Evolutionary conservation across 2,888 invertebrate species (phyloP), one percentile per base, ranked within the genome.

Genomic region (Eurytoma californica): DNA sequence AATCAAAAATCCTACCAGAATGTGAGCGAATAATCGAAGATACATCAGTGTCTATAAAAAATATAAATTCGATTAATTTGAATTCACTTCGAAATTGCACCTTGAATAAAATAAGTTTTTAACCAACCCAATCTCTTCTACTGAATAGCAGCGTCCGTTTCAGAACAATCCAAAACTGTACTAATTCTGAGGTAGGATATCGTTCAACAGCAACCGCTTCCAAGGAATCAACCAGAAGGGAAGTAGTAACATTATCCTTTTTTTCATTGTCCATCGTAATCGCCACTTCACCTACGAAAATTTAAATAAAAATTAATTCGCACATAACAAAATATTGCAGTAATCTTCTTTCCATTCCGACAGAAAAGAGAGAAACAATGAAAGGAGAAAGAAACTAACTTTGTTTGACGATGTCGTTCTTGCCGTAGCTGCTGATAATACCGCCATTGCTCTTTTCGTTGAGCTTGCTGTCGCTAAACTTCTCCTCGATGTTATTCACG

Each of bases 1-100:
- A 89, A 98, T 98, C 82, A 98, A 92, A 86, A 97, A 94, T 5
- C 98, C 98, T 73, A 98, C 98, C 82, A 97, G 92, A 82, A 98
- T 94, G 90, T 98, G 98, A 3, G 98, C 98, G 91, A 97, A 96
- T 80, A 98, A 92, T 79, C 98, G 95, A 81, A 98, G 93, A 89
- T 97, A 97, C 94, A 98, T 98, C 83, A 98, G 93, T 61, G 98
- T 98, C 98, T 98, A 92, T 20, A 91, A 92, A 81, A 74, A 83
- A 82, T 74, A 63, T 53, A 74, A 69, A 16, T 2, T 69, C 20
- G 24, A 20, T 60, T 60, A 28, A 13, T 60, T 39, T 47, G 0
- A 53, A 53, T 53, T 53, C n/a, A n/a, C 5, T n/a, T 30, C n/a
- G 2, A 61, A 3, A 9, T 30, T 61, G 1, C 7, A 63, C 12